A percentile compares a stretch with the other conserved stretches of the same genome.
These are phyloP conservation scores for Drosophila lini DNA, from an alignment of 1,140 invertebrate genomes.

Conservation along the genomic window DNA sequence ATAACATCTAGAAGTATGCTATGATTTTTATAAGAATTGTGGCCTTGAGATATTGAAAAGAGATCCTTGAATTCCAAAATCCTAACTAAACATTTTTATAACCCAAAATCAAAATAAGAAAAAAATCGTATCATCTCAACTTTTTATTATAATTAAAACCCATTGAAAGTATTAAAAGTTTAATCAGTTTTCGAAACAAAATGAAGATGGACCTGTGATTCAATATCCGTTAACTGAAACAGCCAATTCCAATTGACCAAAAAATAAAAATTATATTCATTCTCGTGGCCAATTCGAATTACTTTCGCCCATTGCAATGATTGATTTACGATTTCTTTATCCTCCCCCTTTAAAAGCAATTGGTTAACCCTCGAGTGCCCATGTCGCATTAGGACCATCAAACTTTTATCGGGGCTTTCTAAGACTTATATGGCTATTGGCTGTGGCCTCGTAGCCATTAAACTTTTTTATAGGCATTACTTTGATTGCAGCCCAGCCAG, in stretches of 20 bases:
- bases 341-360: slow-evolving; percentile 7
- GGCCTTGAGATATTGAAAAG: background rate
- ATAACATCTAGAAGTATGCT: no score
- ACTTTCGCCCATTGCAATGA: slow-evolving; percentile 31
- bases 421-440: slow-evolving; percentile 39
- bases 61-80: no score
- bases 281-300: slow-evolving; percentile 31
- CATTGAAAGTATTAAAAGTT: background rate
- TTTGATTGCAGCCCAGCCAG: slow-evolving; percentile 50
- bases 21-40: no score
- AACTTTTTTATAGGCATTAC: slow-evolving; percentile 59
- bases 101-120: background rate
- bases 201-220: background rate
- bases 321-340: slow-evolving; percentile 45
- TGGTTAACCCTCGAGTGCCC: slow-evolving; percentile 19
- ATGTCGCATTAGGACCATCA: slow-evolving; percentile 33
- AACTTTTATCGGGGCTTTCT: slow-evolving; percentile 36
- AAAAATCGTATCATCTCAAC: no score
- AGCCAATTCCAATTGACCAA: slow-evolving; percentile 1
- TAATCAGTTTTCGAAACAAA: slow-evolving; percentile 6
- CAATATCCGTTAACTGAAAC: slow-evolving; percentile 9
- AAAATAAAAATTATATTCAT: slow-evolving; percentile 28
- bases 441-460: slow-evolving; percentile 46
- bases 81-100: no score
- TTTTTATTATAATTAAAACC: background rate